Conservation (phyloP, 2,797 vertebrate species). For the Anas acuta region DNA sequence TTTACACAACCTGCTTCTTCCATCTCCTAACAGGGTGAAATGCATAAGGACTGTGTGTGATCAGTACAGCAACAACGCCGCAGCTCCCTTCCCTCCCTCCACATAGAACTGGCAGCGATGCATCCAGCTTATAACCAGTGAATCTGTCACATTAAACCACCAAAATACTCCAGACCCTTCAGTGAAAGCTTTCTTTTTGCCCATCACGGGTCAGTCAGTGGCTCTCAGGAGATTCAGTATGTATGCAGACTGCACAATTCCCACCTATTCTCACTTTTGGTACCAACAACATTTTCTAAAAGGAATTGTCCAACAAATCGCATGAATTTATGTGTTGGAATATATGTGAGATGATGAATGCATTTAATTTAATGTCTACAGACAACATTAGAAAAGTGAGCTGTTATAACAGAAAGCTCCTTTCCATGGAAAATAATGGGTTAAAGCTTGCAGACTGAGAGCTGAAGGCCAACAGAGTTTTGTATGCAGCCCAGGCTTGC, state of each 20-base stretch:
- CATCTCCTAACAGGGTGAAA: not conserved
- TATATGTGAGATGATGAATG: not conserved
- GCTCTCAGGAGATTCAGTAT: not conserved
- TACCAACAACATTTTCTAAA: not conserved
- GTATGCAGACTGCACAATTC: not conserved
- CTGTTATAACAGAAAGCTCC: not conserved
- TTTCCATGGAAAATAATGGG: not conserved
- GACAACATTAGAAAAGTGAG: not conserved
- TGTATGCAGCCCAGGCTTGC: not conserved
- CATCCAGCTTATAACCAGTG: not conserved
- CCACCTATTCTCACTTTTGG: not conserved
- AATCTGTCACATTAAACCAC: not conserved
- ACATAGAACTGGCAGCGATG: not conserved
- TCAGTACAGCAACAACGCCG: not conserved
- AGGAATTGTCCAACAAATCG: not conserved
- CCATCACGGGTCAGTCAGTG: not conserved
- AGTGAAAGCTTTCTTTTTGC: not conserved
- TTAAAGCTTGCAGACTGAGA: not conserved
- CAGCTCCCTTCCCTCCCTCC: not conserved
- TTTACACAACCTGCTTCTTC: not conserved
- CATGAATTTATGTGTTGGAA: not conserved
- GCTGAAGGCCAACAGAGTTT: not conserved
- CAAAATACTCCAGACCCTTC: not conserved
- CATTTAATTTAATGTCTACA: not conserved
- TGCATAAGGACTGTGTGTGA: rapidly evolving